These are phyloP conservation scores for Antechinus flavipes DNA, from an alignment of 2,113 vertebrate genomes.

Conservation along the genomic window DNA sequence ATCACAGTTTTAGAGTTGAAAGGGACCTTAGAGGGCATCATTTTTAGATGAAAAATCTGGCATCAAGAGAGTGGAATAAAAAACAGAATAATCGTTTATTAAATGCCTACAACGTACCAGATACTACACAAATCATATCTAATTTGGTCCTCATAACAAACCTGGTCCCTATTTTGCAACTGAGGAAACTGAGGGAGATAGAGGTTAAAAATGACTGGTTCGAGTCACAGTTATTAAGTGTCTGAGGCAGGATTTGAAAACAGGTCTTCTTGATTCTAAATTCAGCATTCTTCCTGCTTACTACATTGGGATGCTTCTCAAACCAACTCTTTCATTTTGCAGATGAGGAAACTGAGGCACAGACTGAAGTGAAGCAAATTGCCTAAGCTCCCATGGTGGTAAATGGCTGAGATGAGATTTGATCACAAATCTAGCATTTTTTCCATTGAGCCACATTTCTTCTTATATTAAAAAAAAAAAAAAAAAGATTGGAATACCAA, in stretches of 20 bases:
- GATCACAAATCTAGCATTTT: not conserved
- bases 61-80: not conserved
- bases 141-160: not conserved
- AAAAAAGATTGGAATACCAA: constrained; percentile 23
- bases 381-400: not conserved
- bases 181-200: not conserved
- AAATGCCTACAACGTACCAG: not conserved
- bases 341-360: not conserved
- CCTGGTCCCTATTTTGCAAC: not conserved
- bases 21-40: not conserved
- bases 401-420: not conserved
- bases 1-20: not conserved
- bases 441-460: not conserved
- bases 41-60: not conserved
- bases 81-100: not conserved
- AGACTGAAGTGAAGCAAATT: not conserved
- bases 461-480: constrained; percentile 51
- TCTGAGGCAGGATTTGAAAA: not conserved
- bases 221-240: not conserved
- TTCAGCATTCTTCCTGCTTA: not conserved
- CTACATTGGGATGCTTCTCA: not conserved
- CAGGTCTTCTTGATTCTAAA: not conserved
- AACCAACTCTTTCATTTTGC: not conserved
- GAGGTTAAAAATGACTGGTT: not conserved
- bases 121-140: not conserved